Conservation (phyloP, 1,140 invertebrate species). For the Drosophila pectinifera region DNA sequence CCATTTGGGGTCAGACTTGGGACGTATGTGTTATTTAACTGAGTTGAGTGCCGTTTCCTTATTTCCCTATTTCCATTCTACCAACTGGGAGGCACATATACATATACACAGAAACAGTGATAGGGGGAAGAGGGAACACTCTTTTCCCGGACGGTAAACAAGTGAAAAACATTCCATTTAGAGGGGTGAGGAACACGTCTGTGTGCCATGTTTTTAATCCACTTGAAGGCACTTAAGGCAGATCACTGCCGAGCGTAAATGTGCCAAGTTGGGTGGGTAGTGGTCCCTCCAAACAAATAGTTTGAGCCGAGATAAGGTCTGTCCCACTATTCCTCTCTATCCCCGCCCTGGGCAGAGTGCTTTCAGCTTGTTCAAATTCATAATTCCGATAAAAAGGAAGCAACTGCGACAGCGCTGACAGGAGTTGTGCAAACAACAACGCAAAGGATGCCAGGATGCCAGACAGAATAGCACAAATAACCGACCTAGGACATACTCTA, state of each 20-base stretch:
- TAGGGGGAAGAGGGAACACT: too few species aligned
- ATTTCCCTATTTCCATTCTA: too few species aligned
- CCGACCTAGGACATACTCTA: conserved; percentile 26
- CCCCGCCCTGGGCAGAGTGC: conserved; percentile 3
- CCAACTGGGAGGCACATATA: neutral
- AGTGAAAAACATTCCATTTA: conserved; percentile 62
- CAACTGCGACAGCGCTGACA: too few species aligned
- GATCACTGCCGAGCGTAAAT: conserved; percentile 51
- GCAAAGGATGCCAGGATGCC: conserved; percentile 3
- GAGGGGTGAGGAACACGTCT: neutral
- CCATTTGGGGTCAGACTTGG: too few species aligned
- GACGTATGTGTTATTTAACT: too few species aligned
- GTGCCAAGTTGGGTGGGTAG: conserved; percentile 37
- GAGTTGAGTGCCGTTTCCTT: too few species aligned
- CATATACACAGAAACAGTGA: neutral
- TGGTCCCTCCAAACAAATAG: conserved; percentile 10
- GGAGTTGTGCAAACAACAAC: conserved; percentile 8
- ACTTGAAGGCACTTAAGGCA: conserved; percentile 70
- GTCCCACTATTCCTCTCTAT: neutral
- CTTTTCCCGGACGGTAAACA: conserved; percentile 46
- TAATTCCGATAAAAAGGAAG: conserved; percentile 38
- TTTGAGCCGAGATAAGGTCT: conserved; percentile 18
- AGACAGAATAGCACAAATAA: conserved; percentile 1
- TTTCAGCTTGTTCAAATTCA: conserved; percentile 59
- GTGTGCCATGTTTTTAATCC: conserved; percentile 73